Evolutionary conservation across 2,888 invertebrate species (phyloP), one percentile per base, ranked within the genome.

Genomic region (Nebria brevicollis): DNA sequence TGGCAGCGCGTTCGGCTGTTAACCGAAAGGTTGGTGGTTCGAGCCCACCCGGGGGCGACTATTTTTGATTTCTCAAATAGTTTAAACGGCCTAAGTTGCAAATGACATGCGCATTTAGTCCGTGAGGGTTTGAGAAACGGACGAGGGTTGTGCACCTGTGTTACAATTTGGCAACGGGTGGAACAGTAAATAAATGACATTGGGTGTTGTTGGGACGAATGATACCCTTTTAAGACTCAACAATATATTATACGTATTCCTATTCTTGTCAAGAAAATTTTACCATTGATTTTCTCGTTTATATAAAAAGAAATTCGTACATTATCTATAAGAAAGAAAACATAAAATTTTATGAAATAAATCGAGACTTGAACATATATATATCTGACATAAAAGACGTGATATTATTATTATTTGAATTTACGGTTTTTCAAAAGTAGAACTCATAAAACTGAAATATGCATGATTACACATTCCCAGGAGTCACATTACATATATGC

Each of bases 21-120:
- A 96, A 96, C 96, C 96, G 96, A 96, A 96, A 96, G 96, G 96
- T 96, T 96, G 96, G 96, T 96, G 96, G 96, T 96, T 96, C 96
- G 94, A 96, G 95, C 94, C 96, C 96, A 96, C 96, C 96, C 95
- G 95, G 95, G 95, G 95, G 95, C 95, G 95, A 54, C 13, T 54
- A 11, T 54, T 54, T 54, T 54, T 54, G 54, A 13, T 54, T 8
- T 54, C 54, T 1, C 4, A 11, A 13, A 3, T 54, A 34, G 34
- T 54, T 11, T 7, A 54, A 13, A 7, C 54, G 8, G 8, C 54
- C 54, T 54, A 54, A 11, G 2, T 54, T 54, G 8, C 8, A 54
- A 54, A 54, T 13, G 13, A 54, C 13, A 54, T 54, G 54, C 34
- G 34, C 34, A 34, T 34, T 34, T 34, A 34, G 34, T 34, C 34